Evolutionary conservation across 1,140 invertebrate species (phyloP).

Genomic region (Thalassaphorura encarpata): DNA sequence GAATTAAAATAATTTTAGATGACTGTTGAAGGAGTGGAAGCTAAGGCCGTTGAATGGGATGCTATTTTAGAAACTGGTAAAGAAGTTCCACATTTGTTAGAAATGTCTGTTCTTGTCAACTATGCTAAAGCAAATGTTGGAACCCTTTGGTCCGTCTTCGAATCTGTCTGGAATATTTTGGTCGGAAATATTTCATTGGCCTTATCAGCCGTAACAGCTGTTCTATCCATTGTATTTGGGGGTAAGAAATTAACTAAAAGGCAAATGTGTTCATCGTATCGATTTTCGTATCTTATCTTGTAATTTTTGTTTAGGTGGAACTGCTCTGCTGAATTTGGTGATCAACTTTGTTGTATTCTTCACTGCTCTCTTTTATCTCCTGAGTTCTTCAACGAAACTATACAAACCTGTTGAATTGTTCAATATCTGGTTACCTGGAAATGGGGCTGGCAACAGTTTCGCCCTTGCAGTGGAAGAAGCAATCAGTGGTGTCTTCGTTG

Average conservation of each 20-base stretch:
- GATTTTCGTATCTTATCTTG: not conserved
- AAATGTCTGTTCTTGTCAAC: slow-evolving; percentile 59
- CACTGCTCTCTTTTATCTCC: slow-evolving; percentile 88
- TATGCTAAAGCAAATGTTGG: slow-evolving; percentile 89
- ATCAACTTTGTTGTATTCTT: slow-evolving; percentile 91
- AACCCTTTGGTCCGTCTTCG: slow-evolving; percentile 74
- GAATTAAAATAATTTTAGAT: not conserved
- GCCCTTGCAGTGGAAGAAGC: slow-evolving; percentile 37
- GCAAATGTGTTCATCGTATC: too few species aligned
- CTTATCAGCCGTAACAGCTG: slow-evolving; percentile 70
- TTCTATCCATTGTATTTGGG: slow-evolving; percentile 76
- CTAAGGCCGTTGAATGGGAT: slow-evolving; percentile 26
- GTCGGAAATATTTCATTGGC: slow-evolving; percentile 87
- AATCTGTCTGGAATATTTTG: slow-evolving; percentile 85
- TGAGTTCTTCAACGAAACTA: slow-evolving; percentile 73
- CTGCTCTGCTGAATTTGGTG: slow-evolving; percentile 85
- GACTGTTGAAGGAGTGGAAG: too few species aligned
- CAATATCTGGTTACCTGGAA: slow-evolving; percentile 57
- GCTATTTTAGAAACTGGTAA: slow-evolving; percentile 25
- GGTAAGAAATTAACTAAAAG: slow-evolving; percentile 12
- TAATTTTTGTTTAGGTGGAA: slow-evolving; percentile 52
- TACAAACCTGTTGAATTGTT: slow-evolving; percentile 87
- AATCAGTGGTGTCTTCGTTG: slow-evolving; percentile 73
- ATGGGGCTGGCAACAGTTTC: slow-evolving; percentile 44
- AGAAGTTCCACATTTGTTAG: slow-evolving; percentile 52